These are phyloP conservation scores for Hecatera dysodea DNA, from an alignment of 2,888 invertebrate genomes.

Conservation along the genomic window DNA sequence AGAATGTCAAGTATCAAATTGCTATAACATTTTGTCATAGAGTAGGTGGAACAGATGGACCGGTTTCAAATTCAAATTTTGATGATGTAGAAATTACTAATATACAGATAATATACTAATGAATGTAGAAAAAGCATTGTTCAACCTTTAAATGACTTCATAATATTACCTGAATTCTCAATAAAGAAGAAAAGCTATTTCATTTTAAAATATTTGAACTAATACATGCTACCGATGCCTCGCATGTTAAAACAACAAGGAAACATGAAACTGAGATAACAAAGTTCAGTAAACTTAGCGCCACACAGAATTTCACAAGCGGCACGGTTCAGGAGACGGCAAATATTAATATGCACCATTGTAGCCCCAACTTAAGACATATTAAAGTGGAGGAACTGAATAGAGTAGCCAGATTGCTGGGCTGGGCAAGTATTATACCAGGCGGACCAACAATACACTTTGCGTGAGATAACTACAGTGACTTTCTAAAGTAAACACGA, in stretches of 20 bases:
- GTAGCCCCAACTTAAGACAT: constrained; percentile 55
- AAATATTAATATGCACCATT: constrained; percentile 64
- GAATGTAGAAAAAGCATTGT: neutral
- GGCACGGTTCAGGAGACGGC: constrained; percentile 49
- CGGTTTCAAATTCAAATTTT: neutral
- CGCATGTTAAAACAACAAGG: constrained; percentile 55
- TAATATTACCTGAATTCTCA: neutral
- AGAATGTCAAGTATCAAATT: constrained; percentile 65
- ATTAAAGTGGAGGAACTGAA: constrained; percentile 63
- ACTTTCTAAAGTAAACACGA: constrained; percentile 65
- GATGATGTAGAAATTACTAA: neutral
- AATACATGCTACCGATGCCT: constrained; percentile 24
- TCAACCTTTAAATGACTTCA: neutral
- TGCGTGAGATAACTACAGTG: constrained; percentile 47
- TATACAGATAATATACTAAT: neutral
- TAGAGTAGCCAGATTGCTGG: constrained; percentile 54
- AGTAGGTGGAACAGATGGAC: constrained; percentile 48
- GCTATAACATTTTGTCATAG: constrained; percentile 60
- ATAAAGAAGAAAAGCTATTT: neutral
- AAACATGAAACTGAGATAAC: constrained; percentile 61
- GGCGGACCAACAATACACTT: constrained; percentile 53
- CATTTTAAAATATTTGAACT: constrained; percentile 14
- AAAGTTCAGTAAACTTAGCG: constrained; percentile 62
- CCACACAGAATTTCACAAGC: constrained; percentile 59
- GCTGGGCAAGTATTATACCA: constrained; percentile 40